Evolutionary conservation across 2,888 invertebrate species (phyloP), one percentile per base, ranked within the genome.

Genomic region (Neoscelio sp.): DNA sequence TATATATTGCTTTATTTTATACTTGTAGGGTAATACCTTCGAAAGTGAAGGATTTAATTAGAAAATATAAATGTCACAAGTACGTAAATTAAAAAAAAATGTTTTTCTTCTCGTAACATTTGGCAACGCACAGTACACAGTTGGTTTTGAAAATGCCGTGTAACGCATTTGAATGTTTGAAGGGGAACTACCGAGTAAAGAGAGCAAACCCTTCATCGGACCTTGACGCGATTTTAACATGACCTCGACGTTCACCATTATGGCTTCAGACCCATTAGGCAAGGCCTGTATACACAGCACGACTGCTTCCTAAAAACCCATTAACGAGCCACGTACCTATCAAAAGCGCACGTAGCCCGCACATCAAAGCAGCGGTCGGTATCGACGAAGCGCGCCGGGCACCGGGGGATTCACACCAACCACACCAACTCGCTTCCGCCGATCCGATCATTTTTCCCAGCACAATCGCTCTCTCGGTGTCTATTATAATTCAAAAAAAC

Each of bases 291-390:
- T 74, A 74, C 64, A 28, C 23, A 62, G 73, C 50, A 58, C 80
- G 75, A 80, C 48, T 78, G 80, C 81, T 83, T 85, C 82, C 83
- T 82, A 82, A 84, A 85, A 85, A 82, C 78, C 83, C 81, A 84
- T 85, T 85, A 85, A 82, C 82, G 80, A 83, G 82, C 79, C 73
- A 71, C 64, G 67, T 56, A 78, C 80, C 82, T 82, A 83, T 84
- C 83, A 83, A 83, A 80, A 78, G 79, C 80, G 83, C 80, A 81
- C 77, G 74, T 76, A 70, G 80, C 79, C 62, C 42, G 76, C 68
- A 70, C 68, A 70, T 70, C 70, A 68, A 68, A 68, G 68, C 65
- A 48, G 23, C 38, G 33, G 15, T 10, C 20, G 44, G 44, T 40
- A 44, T 58, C 23, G 26, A 38, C 38, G 65, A 52, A 35, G 50